phyloP scores from a whole-genome alignment of 2,113 vertebrate genomes.

The Connochaetes taurinus region DNA sequence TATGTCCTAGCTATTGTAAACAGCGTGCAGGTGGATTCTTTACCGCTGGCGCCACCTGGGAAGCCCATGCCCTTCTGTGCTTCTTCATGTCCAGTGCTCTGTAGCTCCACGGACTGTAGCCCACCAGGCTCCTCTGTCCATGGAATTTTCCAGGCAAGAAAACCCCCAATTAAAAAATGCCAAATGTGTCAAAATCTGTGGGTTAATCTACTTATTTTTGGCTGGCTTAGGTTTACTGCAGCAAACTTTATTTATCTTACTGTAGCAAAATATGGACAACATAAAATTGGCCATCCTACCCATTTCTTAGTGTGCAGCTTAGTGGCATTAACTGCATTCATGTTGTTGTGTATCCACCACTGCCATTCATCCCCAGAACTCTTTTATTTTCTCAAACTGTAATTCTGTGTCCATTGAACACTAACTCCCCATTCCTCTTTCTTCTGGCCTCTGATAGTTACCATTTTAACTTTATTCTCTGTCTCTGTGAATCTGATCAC shows the following conservation, averaged over 20 bases:
- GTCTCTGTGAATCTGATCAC: neutral
- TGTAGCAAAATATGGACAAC: neutral
- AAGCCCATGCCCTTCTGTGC: neutral
- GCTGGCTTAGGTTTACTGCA: neutral
- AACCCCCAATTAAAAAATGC: neutral
- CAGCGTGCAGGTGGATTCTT: neutral
- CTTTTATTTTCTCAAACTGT: neutral
- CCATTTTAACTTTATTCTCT: neutral
- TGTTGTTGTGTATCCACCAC: neutral
- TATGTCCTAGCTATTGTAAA: accelerated
- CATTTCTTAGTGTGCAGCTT: neutral
- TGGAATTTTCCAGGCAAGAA: neutral
- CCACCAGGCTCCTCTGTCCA: neutral
- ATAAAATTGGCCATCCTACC: neutral
- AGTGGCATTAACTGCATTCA: neutral
- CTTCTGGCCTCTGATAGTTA: neutral
- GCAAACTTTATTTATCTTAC: neutral
- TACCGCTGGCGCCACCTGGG: accelerated
- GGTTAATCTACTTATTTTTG: neutral
- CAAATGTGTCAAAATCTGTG: neutral
- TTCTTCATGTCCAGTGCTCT: neutral
- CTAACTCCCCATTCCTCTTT: neutral
- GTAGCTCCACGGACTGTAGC: neutral
- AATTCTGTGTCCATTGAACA: neutral
- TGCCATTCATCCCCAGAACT: neutral